phyloP scores from a whole-genome alignment of 2,888 invertebrate genomes.

The Drosophila tripunctata region DNA sequence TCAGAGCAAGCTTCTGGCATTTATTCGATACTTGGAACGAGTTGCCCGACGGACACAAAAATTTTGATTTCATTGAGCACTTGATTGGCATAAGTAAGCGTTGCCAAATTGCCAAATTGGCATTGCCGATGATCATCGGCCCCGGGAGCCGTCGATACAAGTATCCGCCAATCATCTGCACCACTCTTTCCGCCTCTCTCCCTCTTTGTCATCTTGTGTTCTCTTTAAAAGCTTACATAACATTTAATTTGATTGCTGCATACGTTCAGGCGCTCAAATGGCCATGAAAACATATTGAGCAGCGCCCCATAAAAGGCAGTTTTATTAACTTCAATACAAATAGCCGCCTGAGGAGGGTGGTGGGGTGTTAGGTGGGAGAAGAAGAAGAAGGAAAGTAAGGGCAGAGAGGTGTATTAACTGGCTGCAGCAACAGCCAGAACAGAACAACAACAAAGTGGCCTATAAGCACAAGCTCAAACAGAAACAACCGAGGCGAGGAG shows the following conservation, averaged over 20 bases:
- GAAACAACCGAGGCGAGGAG: constrained; percentile 22
- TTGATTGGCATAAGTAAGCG: constrained; percentile 70
- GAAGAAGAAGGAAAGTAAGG: too few relatives aligned
- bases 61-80: constrained; percentile 72
- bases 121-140: constrained; percentile 55
- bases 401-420: constrained; percentile 3
- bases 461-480: constrained; percentile 56
- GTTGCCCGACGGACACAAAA: constrained; percentile 37
- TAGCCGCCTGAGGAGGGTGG: constrained; percentile 12
- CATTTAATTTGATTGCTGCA: constrained; percentile 79
- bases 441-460: constrained; percentile 69
- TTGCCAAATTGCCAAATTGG: constrained; percentile 62
- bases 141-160: constrained; percentile 18
- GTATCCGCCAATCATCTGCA: constrained; percentile 7
- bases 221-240: constrained; percentile 69
- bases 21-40: constrained; percentile 2
- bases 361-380: not conserved
- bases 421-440: constrained; percentile 33
- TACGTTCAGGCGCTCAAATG: constrained; percentile 66
- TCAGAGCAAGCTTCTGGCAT: constrained; percentile 40
- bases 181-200: not conserved
- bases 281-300: constrained; percentile 78
- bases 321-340: constrained; percentile 74
- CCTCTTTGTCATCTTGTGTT: too few relatives aligned
- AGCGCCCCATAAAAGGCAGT: constrained; percentile 73